These are phyloP conservation scores for Myrmecobius fasciatus DNA, from an alignment of 2,113 vertebrate species.

Conservation along the genomic window DNA sequence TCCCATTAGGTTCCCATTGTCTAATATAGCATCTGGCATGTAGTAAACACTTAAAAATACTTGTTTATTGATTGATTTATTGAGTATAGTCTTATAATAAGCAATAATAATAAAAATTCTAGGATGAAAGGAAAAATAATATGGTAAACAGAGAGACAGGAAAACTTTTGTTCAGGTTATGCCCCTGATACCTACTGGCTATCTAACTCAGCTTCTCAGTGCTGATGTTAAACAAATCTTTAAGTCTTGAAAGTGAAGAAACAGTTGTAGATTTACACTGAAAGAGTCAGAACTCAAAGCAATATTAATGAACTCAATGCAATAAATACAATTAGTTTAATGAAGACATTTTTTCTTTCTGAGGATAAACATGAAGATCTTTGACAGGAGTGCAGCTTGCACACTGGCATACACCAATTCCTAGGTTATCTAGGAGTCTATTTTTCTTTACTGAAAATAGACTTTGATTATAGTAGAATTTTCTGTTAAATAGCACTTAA, in stretches of 20 bases:
- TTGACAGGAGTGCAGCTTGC: not conserved
- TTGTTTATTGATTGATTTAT: not conserved
- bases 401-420: not conserved
- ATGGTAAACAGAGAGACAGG: not conserved
- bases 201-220: not conserved
- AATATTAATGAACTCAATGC: not conserved
- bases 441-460: constrained; percentile 15
- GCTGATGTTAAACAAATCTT: not conserved
- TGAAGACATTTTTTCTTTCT: not conserved
- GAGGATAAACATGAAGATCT: not conserved
- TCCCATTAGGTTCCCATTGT: not conserved
- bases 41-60: not conserved
- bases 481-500: not conserved
- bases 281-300: not conserved
- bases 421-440: not conserved
- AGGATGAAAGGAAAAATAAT: not conserved
- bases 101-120: not conserved
- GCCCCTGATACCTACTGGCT: not conserved
- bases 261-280: not conserved
- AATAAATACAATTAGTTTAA: not conserved
- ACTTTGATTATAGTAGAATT: not conserved
- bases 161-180: not conserved
- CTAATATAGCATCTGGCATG: not conserved
- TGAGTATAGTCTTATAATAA: not conserved
- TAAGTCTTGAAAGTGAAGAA: not conserved